Evolutionary conservation across 2,113 vertebrate genomes (phyloP).

Genomic region (Phasianus colchicus): DNA sequence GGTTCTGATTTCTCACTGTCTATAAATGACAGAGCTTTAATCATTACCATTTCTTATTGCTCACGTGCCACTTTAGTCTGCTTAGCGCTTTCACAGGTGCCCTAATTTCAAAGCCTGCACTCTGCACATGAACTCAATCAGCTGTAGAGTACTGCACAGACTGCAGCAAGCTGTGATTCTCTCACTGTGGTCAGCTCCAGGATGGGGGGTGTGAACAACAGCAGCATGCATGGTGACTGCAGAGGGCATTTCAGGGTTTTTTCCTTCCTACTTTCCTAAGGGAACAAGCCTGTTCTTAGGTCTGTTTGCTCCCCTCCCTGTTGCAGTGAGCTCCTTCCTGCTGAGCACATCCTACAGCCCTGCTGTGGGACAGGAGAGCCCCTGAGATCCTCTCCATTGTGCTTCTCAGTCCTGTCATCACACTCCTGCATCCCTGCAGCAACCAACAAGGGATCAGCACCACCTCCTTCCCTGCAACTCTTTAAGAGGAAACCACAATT

Average conservation of each 20-base stretch:
- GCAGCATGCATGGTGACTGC: no score
- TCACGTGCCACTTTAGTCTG: background rate
- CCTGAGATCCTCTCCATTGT: background rate
- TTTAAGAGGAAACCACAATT: background rate
- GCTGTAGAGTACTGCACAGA: background rate
- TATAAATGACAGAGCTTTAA: background rate
- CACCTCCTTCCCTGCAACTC: background rate
- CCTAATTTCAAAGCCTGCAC: background rate
- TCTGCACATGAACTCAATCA: background rate
- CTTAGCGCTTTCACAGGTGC: background rate
- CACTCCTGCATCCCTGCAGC: background rate
- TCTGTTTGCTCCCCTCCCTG: background rate
- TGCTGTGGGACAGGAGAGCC: background rate
- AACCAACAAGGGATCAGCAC: background rate
- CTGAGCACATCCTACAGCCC: background rate
- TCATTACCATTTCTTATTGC: background rate
- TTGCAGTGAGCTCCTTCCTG: background rate
- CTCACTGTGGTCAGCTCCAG: background rate
- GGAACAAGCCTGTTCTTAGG: background rate
- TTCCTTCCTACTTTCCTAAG: background rate
- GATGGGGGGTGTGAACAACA: background rate
- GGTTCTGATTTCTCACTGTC: background rate
- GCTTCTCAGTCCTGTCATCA: background rate
- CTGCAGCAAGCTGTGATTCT: background rate
- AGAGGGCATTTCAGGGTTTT: background rate